Base-by-base conservation (phyloP, 2,888 invertebrate species). In the Drosophila meridiana region DNA sequence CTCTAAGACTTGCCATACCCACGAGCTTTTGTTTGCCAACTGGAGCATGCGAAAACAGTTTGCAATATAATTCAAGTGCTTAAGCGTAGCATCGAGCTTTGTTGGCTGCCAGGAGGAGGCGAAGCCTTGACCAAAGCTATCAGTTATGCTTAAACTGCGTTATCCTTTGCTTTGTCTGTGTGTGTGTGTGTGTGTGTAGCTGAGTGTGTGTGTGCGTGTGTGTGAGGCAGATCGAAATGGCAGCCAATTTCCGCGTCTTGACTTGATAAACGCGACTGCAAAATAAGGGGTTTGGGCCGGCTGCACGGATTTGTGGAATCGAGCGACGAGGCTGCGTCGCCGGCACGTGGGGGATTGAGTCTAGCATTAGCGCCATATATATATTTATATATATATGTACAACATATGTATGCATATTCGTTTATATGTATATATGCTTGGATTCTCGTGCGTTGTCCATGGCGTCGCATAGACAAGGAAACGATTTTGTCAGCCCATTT, bases 191-290 rank as follows among this genome's bases (percentile, higher is more conserved):
- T 43, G 43, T 26, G 60, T 66, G 48, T 58, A 20, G 20, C 20
- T 20, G 20, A 20, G 20, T 20, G 20, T 20, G 20, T 20, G 20
- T 20, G 20, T 20, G 20, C 20, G 20, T 28, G 56, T 36, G 60
- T 66, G 48, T 58, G 71, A 28, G 69, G 53, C 78, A 83, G 83
- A 81, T 81, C 81, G 74, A 81, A 78, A 75, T 81, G 72, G 84
- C 82, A 82, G 72, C 69, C 84, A 83, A 86, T 83, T 83, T 78
- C 76, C 81, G 69, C 75, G 81, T 55, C 67, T 62, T 73, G 78
- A 78, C 83, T 83, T 87, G 78, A 81, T 78, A 79, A 83, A 78
- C 70, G 77, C 73, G 65, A 59, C 53, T 61, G 60, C 53, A 42
- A 42, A 56, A 13, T 45, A 53, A 53, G 56, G 63, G 38, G 36